phyloP scores from a whole-genome alignment of 2,797 vertebrate genomes.

The Pipistrellus nathusii region DNA sequence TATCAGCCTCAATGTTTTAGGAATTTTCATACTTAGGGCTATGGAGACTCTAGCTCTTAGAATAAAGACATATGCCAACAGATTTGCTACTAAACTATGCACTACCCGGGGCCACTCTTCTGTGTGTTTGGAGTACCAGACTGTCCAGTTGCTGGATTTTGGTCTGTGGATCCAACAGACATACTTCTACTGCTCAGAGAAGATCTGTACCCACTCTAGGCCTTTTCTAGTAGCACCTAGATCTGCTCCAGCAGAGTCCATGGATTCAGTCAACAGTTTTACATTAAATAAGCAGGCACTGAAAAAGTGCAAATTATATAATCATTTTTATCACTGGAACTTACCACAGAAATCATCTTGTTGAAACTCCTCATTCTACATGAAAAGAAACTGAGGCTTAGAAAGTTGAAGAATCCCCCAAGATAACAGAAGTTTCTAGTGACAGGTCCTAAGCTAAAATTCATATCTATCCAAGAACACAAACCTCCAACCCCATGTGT shows the following conservation, averaged over 20 bases:
- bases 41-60: neutral
- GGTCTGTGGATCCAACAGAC: neutral
- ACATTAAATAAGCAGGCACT: neutral
- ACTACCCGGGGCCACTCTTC: neutral
- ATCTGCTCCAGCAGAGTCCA: neutral
- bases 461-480: neutral
- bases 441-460: neutral
- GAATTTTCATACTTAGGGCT: neutral
- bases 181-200: neutral
- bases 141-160: slow-evolving; percentile 13
- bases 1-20: neutral
- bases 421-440: neutral
- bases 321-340: neutral
- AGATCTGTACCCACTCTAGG: neutral
- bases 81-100: neutral
- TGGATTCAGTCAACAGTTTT: neutral
- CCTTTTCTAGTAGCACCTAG: neutral
- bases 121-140: neutral
- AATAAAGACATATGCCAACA: neutral
- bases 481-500: fast-evolving
- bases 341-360: neutral
- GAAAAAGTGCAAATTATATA: neutral
- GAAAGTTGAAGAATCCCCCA: neutral
- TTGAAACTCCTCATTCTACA: neutral
- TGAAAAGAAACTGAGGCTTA: neutral